A percentile compares a stretch with the other conserved stretches of the same genome.
Conservation (phyloP, 2,888 invertebrate species). For the Tetheella fluctuosa region DNA sequence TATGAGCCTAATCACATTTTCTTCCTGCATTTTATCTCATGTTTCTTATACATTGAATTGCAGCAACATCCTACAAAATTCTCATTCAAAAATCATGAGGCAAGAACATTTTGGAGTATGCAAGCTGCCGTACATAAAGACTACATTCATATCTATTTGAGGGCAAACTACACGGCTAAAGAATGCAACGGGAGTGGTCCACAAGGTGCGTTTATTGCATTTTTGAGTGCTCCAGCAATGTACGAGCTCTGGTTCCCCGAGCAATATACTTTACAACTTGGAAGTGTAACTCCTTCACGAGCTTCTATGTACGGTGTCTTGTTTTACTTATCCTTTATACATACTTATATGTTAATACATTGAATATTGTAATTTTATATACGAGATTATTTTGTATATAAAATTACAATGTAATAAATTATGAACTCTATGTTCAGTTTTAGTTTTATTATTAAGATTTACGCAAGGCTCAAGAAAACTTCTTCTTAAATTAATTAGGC, state of each 20-base stretch:
- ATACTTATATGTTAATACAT: background rate
- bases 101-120: background rate
- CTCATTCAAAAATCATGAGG: slow-evolving; percentile 6
- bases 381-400: background rate
- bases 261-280: slow-evolving; percentile 1
- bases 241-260: background rate
- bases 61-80: background rate
- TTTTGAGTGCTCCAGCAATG: slow-evolving; percentile 49
- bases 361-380: background rate
- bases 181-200: slow-evolving; percentile 40
- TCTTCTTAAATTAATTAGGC: too few relatives aligned
- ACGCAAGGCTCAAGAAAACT: too few relatives aligned
- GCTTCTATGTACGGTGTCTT: background rate
- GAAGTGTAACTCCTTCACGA: background rate
- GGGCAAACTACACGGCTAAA: slow-evolving; percentile 27
- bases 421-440: too few relatives aligned
- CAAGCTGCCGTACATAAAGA: slow-evolving; percentile 8
- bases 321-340: background rate
- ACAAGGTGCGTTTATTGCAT: slow-evolving; percentile 64
- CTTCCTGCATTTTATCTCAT: too few relatives aligned
- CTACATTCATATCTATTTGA: slow-evolving; percentile 28
- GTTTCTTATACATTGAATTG: background rate
- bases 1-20: too few relatives aligned
- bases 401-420: too few relatives aligned
- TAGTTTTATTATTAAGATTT: too few relatives aligned